Percentiles rank a stretch among this genome's conserved stretches.
These are phyloP conservation scores for Habrosyne pyritoides DNA, from an alignment of 2,888 invertebrate genomes.

Conservation along the genomic window DNA sequence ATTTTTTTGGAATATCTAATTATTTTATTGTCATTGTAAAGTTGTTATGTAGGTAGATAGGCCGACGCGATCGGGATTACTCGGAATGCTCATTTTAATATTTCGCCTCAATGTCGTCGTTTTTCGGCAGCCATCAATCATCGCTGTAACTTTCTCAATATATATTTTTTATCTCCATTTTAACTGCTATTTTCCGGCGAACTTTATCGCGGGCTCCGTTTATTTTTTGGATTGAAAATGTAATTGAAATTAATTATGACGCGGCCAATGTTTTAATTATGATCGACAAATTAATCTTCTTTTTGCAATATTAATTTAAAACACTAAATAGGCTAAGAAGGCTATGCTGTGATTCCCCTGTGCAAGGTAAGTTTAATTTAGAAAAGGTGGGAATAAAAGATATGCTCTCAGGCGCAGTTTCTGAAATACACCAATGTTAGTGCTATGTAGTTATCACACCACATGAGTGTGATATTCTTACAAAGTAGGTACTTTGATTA, in stretches of 20 bases:
- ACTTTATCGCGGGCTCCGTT: not conserved
- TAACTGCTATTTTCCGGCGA: slow-evolving; percentile 21
- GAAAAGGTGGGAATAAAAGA: too few relatives aligned
- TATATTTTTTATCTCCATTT: slow-evolving; percentile 31
- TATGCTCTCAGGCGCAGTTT: too few relatives aligned
- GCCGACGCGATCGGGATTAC: not conserved
- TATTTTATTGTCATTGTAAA: too few relatives aligned
- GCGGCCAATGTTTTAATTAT: not conserved
- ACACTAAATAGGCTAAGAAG: too few relatives aligned
- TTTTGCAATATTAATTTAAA: not conserved
- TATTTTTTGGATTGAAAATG: not conserved
- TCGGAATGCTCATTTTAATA: slow-evolving; percentile 29
- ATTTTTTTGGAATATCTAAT: too few relatives aligned
- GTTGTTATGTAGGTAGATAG: not conserved
- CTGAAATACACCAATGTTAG: too few relatives aligned
- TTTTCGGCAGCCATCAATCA: slow-evolving; percentile 31
- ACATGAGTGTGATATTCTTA: too few relatives aligned
- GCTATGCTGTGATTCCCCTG: too few relatives aligned
- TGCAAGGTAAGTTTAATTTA: too few relatives aligned
- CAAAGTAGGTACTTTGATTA: too few relatives aligned
- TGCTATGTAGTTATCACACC: too few relatives aligned
- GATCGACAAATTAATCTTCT: not conserved
- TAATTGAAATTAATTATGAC: not conserved
- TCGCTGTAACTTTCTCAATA: slow-evolving; percentile 30
- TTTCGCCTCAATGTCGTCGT: slow-evolving; percentile 25